Evolutionary conservation across 2,797 vertebrate species (phyloP), one percentile per base, ranked within the genome.

Genomic region (Pogoniulus pusillus): DNA sequence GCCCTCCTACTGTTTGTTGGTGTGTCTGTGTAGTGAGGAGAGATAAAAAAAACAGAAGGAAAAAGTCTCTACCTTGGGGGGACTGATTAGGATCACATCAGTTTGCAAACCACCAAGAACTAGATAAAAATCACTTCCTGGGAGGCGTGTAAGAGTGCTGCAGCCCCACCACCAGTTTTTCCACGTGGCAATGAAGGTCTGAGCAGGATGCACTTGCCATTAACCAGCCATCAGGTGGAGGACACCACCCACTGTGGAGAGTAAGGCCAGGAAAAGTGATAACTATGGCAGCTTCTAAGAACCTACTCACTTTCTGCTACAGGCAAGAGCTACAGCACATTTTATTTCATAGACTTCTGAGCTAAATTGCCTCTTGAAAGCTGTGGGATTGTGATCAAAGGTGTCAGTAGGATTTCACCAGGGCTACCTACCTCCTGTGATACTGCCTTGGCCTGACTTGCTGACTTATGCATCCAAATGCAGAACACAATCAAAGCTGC

Each of bases 1-100:
- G 87, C 43, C 81, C 83, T 93, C 93, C 89, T 75, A 79, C 91
- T 72, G 87, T 71, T 94, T 91, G 57, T 58, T 87, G 81, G 87
- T 89, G 79, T 62, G 74, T 89, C 81, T 90, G 76, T 81, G 90
- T 93, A 78, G 76, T 34, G 74, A 90, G 85, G 54, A 49, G 3
- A 1, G 14, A 2, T 5, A 0, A 16, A 30, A n/a, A 41, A 30
- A 17, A 23, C 5, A 17, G 1, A 26, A 6, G 9, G 41, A 74
- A 87, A 82, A 91, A 75, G 41, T 12, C 9, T 23, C 30, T 51
- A 35, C 26, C 85, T 51, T 70, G 47, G n/a, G 27, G 57, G 27
- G 89, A 55, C 43, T 64, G 53, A 82, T 77, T 43, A 77, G 77
- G 77, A 85, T 83, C 37, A 81, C 35, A 41, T 54, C 20, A 63